Percentiles rank a stretch among this genome's conserved stretches.
Conservation (phyloP, 2,113 vertebrate genomes). For the Ptyas mucosa region DNA sequence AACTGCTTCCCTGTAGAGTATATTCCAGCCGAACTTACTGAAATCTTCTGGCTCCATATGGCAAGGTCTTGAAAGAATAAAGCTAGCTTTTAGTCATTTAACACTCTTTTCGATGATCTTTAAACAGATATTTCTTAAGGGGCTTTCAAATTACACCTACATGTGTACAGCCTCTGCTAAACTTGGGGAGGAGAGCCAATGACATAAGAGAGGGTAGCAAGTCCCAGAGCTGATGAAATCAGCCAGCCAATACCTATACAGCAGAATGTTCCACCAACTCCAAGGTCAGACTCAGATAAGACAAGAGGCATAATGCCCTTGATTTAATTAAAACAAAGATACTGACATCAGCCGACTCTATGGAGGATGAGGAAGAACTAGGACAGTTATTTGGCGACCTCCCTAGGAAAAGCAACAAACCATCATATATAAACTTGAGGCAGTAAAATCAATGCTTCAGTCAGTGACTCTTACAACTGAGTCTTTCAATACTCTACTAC, state of each 20-base stretch:
- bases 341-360: neutral
- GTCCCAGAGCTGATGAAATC: neutral
- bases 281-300: neutral
- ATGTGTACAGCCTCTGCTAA: neutral
- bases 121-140: neutral
- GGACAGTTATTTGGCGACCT: neutral
- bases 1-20: neutral
- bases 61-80: neutral
- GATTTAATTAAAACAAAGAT: neutral
- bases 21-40: neutral
- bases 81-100: neutral
- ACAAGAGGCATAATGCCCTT: neutral
- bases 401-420: neutral
- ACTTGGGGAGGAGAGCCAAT: neutral
- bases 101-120: neutral
- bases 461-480: neutral
- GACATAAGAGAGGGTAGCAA: neutral
- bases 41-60: neutral
- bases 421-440: neutral
- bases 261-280: neutral
- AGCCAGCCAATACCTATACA: neutral
- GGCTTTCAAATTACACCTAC: neutral
- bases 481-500: neutral
- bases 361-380: neutral
- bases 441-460: neutral